phyloP scores from a whole-genome alignment of 2,797 vertebrate species.

The Microchirus variegatus region DNA sequence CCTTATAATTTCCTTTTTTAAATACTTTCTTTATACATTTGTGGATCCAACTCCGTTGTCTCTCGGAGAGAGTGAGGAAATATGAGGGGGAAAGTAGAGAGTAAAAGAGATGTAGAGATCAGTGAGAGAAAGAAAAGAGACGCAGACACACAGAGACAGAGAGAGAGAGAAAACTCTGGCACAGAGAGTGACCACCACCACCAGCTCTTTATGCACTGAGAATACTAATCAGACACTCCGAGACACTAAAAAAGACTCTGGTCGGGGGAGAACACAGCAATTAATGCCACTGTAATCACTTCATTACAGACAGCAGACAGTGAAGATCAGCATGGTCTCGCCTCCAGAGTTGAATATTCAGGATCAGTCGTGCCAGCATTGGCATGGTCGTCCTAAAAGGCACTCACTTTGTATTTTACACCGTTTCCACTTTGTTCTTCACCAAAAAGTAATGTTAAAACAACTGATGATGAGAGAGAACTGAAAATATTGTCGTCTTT shows the following conservation, averaged over 20 bases:
- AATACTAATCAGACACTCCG: conserved; percentile 71
- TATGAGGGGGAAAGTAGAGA: conserved; percentile 10
- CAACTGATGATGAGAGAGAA: no score
- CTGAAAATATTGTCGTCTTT: no score
- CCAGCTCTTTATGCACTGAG: conserved; percentile 57
- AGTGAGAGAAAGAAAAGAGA: conserved; percentile 26
- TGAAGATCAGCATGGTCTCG: conserved; percentile 11
- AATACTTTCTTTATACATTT: no score
- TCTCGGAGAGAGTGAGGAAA: no score
- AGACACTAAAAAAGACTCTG: conserved; percentile 46
- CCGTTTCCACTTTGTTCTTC: neutral
- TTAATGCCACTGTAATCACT: conserved; percentile 53
- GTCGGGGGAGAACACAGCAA: conserved; percentile 39
- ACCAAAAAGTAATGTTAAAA: neutral
- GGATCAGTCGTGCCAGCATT: neutral
- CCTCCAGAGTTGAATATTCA: conserved; percentile 2
- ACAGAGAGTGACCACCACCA: conserved; percentile 66
- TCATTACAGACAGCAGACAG: conserved; percentile 39
- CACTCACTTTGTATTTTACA: neutral
- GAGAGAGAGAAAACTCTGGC: conserved; percentile 47
- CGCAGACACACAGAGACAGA: conserved; percentile 29
- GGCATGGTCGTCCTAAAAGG: no score
- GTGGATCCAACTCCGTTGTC: no score
- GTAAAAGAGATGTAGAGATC: conserved; percentile 44
- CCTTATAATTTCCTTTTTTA: no score